These are phyloP conservation scores for Eueides isabella DNA, from an alignment of 1,140 invertebrate species.

Conservation along the genomic window DNA sequence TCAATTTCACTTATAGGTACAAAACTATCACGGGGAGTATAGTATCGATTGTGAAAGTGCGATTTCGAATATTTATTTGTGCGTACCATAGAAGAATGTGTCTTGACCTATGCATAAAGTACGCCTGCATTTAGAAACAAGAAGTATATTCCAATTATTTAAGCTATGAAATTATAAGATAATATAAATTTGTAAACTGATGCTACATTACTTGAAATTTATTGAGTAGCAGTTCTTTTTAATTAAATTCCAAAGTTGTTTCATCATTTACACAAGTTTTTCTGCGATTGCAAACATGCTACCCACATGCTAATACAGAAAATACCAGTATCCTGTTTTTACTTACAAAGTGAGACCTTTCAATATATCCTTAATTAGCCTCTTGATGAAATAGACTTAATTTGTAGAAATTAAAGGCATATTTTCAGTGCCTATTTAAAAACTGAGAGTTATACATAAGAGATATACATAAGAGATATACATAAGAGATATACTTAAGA, in stretches of 20 bases:
- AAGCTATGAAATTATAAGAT: neutral
- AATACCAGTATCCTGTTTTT: neutral
- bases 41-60: too few species aligned
- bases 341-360: neutral
- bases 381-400: neutral
- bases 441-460: too few species aligned
- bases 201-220: neutral
- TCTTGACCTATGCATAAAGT: too few species aligned
- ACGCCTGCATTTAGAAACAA: neutral
- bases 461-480: too few species aligned
- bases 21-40: too few species aligned
- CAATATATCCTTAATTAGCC: neutral
- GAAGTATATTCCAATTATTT: neutral
- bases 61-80: too few species aligned
- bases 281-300: neutral
- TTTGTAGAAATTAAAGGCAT: too few species aligned
- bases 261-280: neutral
- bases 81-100: too few species aligned
- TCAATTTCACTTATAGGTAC: too few species aligned
- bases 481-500: too few species aligned
- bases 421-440: too few species aligned
- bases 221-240: neutral
- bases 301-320: neutral
- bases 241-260: conserved; percentile 1
- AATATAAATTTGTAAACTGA: neutral